A percentile compares a stretch with the other conserved stretches of the same genome.
phyloP scores from a whole-genome alignment of 2,888 invertebrate species.

The Salticus scenicus region DNA sequence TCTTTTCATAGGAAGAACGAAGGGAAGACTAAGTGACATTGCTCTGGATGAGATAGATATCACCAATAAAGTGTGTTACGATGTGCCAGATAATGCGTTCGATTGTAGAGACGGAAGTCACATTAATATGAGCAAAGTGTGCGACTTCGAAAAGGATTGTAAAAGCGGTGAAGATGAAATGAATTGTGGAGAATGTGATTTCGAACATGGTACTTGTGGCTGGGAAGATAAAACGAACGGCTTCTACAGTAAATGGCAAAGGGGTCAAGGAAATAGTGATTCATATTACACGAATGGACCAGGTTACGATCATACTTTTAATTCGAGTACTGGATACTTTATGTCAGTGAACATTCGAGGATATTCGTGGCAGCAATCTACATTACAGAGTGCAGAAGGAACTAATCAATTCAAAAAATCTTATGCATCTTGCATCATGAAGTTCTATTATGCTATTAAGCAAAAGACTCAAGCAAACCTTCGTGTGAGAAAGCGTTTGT shows the following conservation, averaged over 20 bases:
- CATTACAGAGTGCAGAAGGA: conserved; percentile 33
- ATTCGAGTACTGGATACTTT: conserved; percentile 41
- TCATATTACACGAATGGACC: conserved; percentile 25
- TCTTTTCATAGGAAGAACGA: conserved; percentile 61
- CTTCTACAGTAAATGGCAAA: conserved; percentile 29
- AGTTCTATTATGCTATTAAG: conserved; percentile 39
- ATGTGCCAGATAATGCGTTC: conserved; percentile 41
- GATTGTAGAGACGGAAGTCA: conserved; percentile 52
- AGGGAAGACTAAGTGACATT: conserved; percentile 69
- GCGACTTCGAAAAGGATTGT: conserved; percentile 76
- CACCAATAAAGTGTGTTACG: conserved; percentile 41
- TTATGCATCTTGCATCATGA: conserved; percentile 54
- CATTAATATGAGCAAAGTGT: conserved; percentile 71
- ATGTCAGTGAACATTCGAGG: conserved; percentile 21
- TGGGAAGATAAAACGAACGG: conserved; percentile 48
- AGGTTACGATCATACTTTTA: conserved; percentile 49
- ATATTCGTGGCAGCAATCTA: conserved; percentile 10
- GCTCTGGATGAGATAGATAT: conserved; percentile 71
- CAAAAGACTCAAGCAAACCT: background rate
- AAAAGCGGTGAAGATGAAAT: conserved; percentile 75
- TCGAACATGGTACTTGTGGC: conserved; percentile 67
- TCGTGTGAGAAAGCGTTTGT: conserved; percentile 53
- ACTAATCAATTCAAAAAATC: conserved; percentile 44
- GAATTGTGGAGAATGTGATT: conserved; percentile 73
- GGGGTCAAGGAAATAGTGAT: conserved; percentile 25